Evolutionary conservation across 2,888 invertebrate species (phyloP), one percentile per base, ranked within the genome.

Genomic region (Bellardia bayeri): DNA sequence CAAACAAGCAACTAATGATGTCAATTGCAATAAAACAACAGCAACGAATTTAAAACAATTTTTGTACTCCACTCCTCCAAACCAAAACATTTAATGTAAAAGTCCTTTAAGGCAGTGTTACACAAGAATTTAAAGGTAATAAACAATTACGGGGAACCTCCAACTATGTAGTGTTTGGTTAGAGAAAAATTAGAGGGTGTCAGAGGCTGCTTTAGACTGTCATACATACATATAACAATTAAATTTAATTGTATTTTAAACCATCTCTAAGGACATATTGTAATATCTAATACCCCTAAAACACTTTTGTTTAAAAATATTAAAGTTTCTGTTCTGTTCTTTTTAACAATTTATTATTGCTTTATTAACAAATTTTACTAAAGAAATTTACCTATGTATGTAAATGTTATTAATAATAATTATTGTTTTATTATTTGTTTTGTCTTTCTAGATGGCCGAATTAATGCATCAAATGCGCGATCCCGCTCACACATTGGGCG

Each of bases 381-480:
- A n/a, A 51, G 51, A 51, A 51, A n/a, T 51, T 5, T 51, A n/a
- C n/a, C 23, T 23, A 23, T 23, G 23, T 23, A 23, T 23, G n/a
- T n/a, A n/a, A n/a, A 23, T 23, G 23, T 23, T 51, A n/a, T 14
- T 51, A 13, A 51, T 51, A n/a, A 14, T 37, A 6, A 56, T 40
- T 72, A 9, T 56, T 56, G 23, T 33, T 6, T 56, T 42, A 40
- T 75, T n/a, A n/a, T 45, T 11, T 23, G 6, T 63, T 54, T 66
- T 78, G n/a, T 75, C n/a, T 23, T 91, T 0, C 78, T 33, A 94
- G 94, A 94, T 94, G 93, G 93, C 94, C 80, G 93, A 94, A 91
- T 90, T 94, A 80, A 94, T 94, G 93, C 94, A 94, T 90, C 94
- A 94, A 90, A 94, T 94, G 93, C 93, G 94, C 6, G 94, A 94